A percentile compares a stretch with the other conserved stretches of the same genome.
Conservation (phyloP, 2,797 vertebrate species). For the Gambusia yucatana region DNA sequence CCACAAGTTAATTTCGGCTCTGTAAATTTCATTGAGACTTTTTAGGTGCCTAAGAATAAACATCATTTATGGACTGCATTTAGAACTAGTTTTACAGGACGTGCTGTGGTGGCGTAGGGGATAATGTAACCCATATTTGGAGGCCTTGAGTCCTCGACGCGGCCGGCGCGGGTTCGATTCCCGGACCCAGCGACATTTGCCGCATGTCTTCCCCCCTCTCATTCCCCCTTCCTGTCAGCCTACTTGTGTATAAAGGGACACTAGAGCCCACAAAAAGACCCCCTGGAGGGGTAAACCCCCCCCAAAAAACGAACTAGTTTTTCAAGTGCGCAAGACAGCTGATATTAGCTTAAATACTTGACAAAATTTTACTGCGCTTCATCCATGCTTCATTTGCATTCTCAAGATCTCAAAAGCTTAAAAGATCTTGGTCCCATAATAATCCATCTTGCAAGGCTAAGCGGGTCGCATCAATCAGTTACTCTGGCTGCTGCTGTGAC, state of each 20-base stretch:
- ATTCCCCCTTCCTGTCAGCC: too few species aligned
- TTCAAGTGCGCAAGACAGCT: not conserved
- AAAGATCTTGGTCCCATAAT: not conserved
- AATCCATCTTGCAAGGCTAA: not conserved
- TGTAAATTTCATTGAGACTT: not conserved
- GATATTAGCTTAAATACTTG: not conserved
- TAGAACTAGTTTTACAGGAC: not conserved
- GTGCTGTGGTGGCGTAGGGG: too few species aligned
- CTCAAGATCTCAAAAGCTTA: not conserved
- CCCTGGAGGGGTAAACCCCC: too few species aligned
- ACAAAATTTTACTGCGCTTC: not conserved
- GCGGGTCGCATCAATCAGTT: conserved; percentile 1
- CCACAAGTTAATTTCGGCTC: not conserved
- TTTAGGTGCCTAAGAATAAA: not conserved
- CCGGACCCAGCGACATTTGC: too few species aligned
- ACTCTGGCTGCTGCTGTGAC: not conserved
- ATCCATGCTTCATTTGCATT: not conserved
- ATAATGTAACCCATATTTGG: too few species aligned
- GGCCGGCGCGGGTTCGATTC: too few species aligned
- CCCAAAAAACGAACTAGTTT: not conserved
- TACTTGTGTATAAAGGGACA: too few species aligned
- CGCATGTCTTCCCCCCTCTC: too few species aligned
- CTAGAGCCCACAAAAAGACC: too few species aligned
- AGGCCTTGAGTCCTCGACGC: too few species aligned
- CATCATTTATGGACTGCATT: not conserved